Evolutionary conservation across 2,113 vertebrate species (phyloP), one percentile per base, ranked within the genome.

Genomic region (Macroglossus sobrinus): DNA sequence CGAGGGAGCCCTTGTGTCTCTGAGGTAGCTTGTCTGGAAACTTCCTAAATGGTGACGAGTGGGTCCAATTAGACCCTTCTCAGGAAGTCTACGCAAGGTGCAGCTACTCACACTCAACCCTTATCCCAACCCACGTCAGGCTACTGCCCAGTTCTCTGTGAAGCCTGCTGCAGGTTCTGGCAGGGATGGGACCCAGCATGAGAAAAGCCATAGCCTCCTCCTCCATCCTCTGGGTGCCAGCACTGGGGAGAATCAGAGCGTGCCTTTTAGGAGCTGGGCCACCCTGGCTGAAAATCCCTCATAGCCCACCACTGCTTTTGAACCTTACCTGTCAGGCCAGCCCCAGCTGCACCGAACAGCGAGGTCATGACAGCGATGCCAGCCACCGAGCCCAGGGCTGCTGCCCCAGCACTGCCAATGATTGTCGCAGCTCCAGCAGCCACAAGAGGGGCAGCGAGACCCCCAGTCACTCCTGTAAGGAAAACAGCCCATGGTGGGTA

Each of bases 281-380:
- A 13, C 18, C 63, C 33, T 16, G 33, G 59, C 7, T 3, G 13
- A 55, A 74, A 35, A 74, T 13, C 40, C 61, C 35, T 22, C 35
- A 18, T 0, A 0, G 33, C 0, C 5, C 8, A 2, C 59, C 1
- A 1, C 4, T 8, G 10, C 71, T 66, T 16, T 22, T 2, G 28
- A 84, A 38, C 45, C 97, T 96, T 45, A 99, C 99, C 99, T 19
- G 99, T 99, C 78, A 99, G 97, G 38, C 99, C 99, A 1, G 99
- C 99, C 81, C 99, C 99, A 4, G 99, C 99, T 2, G 99, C 99
- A 35, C 99, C 99, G 15, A 99, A 99, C 55, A 99, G 98, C 0
- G 99, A 99, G 16, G 99, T 99, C 98, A 99, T 99, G 97, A 99
- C 98, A 13, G 99, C 99, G 28, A 99, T 99, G 79, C 99, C 99